Evolutionary conservation across 2,113 vertebrate genomes (phyloP), one percentile per base, ranked within the genome.

Genomic region (Crotalus viridis): DNA sequence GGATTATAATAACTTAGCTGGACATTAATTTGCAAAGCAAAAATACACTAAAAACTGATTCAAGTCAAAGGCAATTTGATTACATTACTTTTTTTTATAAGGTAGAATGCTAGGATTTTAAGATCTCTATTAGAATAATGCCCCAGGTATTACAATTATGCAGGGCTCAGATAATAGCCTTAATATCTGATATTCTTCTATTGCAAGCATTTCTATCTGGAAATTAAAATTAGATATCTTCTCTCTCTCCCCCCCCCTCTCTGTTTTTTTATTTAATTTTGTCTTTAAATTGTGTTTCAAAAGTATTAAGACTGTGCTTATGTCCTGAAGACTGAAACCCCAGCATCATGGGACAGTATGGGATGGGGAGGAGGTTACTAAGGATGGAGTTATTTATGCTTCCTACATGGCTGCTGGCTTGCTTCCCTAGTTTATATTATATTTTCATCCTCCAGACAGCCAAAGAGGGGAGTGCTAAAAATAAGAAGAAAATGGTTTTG

Each of bases 21-120:
- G 74, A 93, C 88, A 85, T 90, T 86, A 90, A 90, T 86, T 93
- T 85, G 43, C 88, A 90, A 89, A 90, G 74, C n/a, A 57, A 13
- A 13, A 43, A 55, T 87, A 51, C 26, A 33, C 28, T 28, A 54
- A 88, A 54, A 88, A 54, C 13, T 21, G 52, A 28, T 19, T 48
- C 26, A 85, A 28, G 51, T 26, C 54, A 93, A 43, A 59, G 69
- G 28, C 88, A 85, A 22, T 90, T 90, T 85, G 54, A 92, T 51
- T 89, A 22, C 33, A 59, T 52, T 85, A 59, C 6, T 22, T 33
- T 5, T 1, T 81, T 17, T 64, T 93, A 12, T 33, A 59, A 7
- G 46, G 26, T 6, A n/a, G 22, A 59, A 90, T 46, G 43, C 57
- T 85, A 43, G 51, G 59, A 74, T 74, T 92, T 92, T 81, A 46